These are phyloP conservation scores for Pseudochirops cupreus DNA, from an alignment of 2,797 vertebrate genomes.

Conservation along the genomic window DNA sequence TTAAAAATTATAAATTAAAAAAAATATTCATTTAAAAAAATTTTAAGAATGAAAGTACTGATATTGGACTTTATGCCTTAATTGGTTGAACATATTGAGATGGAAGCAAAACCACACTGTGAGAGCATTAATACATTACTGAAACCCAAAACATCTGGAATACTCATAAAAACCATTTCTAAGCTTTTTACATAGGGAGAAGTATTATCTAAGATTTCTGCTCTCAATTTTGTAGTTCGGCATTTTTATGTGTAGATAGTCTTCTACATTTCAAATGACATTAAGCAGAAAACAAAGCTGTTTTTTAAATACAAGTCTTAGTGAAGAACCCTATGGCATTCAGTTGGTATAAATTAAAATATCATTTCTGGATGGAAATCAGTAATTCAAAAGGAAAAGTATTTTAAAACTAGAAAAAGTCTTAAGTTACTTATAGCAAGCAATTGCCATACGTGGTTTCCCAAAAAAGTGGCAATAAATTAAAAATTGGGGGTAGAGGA, in stretches of 20 bases:
- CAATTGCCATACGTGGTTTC: background rate
- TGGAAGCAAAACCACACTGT: slow-evolving; percentile 1
- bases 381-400: background rate
- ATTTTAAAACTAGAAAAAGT: background rate
- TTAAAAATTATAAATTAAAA: slow-evolving; percentile 52
- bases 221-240: background rate
- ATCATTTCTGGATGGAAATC: background rate
- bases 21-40: slow-evolving; percentile 44
- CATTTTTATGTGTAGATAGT: background rate
- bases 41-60: background rate
- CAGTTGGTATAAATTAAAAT: background rate
- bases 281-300: background rate
- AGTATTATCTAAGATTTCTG: background rate
- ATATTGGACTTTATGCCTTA: background rate
- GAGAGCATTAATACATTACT: slow-evolving; percentile 17
- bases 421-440: background rate
- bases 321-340: background rate
- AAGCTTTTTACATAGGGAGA: slow-evolving; percentile 25
- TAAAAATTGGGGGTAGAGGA: background rate
- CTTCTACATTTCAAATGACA: slow-evolving; percentile 8
- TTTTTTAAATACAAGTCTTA: background rate
- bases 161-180: slow-evolving; percentile 17
- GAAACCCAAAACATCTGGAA: slow-evolving; percentile 41
- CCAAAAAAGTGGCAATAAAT: background rate
- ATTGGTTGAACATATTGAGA: background rate